A percentile compares a stretch with the other conserved stretches of the same genome.
These are phyloP conservation scores for Endotricha flammealis DNA, from an alignment of 2,888 invertebrate genomes.

Conservation along the genomic window DNA sequence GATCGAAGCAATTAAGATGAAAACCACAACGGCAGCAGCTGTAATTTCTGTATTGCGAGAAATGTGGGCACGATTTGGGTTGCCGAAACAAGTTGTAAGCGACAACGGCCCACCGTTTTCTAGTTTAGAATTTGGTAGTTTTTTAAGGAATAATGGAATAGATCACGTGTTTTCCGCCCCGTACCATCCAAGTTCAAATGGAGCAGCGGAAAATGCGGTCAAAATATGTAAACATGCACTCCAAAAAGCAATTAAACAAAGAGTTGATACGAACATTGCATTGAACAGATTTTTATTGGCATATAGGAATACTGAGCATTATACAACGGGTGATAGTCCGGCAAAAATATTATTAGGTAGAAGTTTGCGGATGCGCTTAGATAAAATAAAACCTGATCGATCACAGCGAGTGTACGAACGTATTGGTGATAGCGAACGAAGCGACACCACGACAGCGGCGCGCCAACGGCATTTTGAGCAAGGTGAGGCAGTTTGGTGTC, in stretches of 20 bases:
- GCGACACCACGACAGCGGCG: slow-evolving; percentile 1
- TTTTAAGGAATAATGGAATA: slow-evolving; percentile 1
- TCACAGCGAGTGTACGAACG: background rate
- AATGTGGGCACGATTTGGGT: background rate
- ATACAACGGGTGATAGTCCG: slow-evolving; percentile 17
- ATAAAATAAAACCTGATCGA: slow-evolving; percentile 10
- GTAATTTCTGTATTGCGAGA: background rate
- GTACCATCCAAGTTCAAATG: slow-evolving; percentile 13
- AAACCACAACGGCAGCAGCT: background rate
- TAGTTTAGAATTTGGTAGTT: slow-evolving; percentile 4
- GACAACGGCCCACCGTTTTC: slow-evolving; percentile 9
- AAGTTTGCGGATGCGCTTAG: slow-evolving; percentile 14
- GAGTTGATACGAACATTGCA: too few species aligned
- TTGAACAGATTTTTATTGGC: slow-evolving; percentile 18
- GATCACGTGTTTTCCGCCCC: slow-evolving; percentile 10
- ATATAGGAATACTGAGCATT: slow-evolving; percentile 18
- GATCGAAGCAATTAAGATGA: slow-evolving; percentile 2
- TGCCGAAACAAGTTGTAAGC: background rate
- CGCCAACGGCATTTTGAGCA: slow-evolving; percentile 1
- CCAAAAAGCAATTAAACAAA: background rate
- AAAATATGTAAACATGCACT: background rate
- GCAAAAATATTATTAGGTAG: slow-evolving; percentile 14
- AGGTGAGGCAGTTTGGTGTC: slow-evolving; percentile 5
- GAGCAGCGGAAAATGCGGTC: slow-evolving; percentile 9
- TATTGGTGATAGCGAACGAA: background rate